Conservation (phyloP, 2,888 invertebrate species). For the Myathropa florea region DNA sequence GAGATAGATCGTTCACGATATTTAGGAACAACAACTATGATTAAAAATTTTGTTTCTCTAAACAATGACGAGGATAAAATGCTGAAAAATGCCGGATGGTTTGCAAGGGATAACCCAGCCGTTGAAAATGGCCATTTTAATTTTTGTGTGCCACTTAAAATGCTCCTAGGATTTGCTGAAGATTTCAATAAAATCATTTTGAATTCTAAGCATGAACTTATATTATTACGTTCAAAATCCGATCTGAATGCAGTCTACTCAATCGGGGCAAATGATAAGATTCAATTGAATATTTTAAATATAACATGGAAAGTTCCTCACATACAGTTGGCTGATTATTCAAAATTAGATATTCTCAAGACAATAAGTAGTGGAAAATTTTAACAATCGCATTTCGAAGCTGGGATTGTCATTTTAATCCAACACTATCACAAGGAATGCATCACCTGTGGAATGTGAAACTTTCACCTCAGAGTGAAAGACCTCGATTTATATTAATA, state of each 20-base stretch:
- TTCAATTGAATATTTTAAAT: slow-evolving; percentile 26
- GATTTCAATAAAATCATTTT: slow-evolving; percentile 77
- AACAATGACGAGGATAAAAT: slow-evolving; percentile 63
- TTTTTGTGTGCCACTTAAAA: slow-evolving; percentile 75
- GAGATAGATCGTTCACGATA: slow-evolving; percentile 10
- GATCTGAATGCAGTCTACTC: slow-evolving; percentile 33
- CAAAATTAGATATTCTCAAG: slow-evolving; percentile 47
- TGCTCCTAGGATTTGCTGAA: slow-evolving; percentile 76
- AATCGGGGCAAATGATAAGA: slow-evolving; percentile 18
- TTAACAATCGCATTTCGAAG: slow-evolving; percentile 45
- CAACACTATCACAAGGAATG: slow-evolving; percentile 25
- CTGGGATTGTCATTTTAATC: slow-evolving; percentile 46
- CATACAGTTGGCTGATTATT: slow-evolving; percentile 49
- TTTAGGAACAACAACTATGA: too few species aligned
- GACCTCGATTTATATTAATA: slow-evolving; percentile 22
- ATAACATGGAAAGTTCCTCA: slow-evolving; percentile 62
- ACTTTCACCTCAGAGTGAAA: slow-evolving; percentile 38
- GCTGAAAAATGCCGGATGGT: slow-evolving; percentile 68
- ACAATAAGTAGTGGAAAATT: slow-evolving; percentile 37
- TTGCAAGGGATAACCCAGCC: background rate
- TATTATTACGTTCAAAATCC: slow-evolving; percentile 51
- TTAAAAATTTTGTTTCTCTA: slow-evolving; percentile 76
- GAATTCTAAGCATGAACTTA: slow-evolving; percentile 77
- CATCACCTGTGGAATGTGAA: slow-evolving; percentile 58
- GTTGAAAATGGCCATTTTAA: slow-evolving; percentile 23